Conservation (phyloP, 2,797 vertebrate genomes). For the Poecilia wingei region DNA sequence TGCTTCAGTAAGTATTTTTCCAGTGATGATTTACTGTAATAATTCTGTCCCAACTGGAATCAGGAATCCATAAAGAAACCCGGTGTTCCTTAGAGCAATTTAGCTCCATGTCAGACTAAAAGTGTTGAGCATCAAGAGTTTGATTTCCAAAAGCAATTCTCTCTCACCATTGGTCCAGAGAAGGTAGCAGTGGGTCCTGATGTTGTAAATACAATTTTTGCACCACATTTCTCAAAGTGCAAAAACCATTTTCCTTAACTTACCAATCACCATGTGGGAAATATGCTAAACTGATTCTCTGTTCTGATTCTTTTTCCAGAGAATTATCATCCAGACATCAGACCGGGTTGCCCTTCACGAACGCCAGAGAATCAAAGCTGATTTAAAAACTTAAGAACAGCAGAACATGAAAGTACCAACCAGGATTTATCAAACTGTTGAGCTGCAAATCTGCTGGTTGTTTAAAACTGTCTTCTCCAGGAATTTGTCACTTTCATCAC, state of each 20-base stretch:
- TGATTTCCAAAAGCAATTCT: not conserved
- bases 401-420: not conserved
- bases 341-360: slow-evolving; percentile 44
- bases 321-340: slow-evolving; percentile 65
- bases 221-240: not conserved
- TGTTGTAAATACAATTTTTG: not conserved
- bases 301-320: slow-evolving; percentile 35
- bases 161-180: not conserved
- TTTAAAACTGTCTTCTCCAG: not conserved
- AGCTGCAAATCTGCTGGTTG: not conserved
- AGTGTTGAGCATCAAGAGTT: not conserved
- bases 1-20: not conserved
- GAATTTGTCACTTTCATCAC: not conserved
- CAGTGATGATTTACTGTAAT: not conserved
- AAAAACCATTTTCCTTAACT: not conserved
- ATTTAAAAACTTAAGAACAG: slow-evolving; percentile 39
- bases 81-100: not conserved
- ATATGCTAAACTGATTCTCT: not conserved
- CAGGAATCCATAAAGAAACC: not conserved
- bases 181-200: not conserved
- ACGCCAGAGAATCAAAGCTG: slow-evolving; percentile 53
- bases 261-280: not conserved
- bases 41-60: not conserved
- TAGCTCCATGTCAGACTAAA: not conserved
- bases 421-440: not conserved